These are phyloP conservation scores for Lasioglossum oenotherae DNA, from an alignment of 2,888 invertebrate species.

Conservation along the genomic window DNA sequence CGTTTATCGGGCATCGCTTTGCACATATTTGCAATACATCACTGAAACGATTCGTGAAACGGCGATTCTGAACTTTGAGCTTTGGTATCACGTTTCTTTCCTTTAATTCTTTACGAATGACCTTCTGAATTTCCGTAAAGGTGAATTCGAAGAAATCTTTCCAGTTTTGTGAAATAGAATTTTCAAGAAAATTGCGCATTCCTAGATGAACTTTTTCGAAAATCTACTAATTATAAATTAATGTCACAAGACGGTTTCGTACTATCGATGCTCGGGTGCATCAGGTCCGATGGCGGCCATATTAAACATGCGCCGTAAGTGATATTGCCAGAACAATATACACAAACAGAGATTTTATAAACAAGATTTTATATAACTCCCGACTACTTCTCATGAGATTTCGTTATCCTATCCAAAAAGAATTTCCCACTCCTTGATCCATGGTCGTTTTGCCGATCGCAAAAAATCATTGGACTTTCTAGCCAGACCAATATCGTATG, in stretches of 20 bases:
- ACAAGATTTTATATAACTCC: too few relatives aligned
- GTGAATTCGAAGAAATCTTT: not conserved
- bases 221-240: too few relatives aligned
- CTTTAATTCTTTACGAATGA: too few relatives aligned
- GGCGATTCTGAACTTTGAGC: slow-evolving; percentile 17
- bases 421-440: not conserved
- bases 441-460: not conserved
- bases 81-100: not conserved
- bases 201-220: not conserved
- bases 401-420: not conserved
- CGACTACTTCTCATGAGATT: not conserved
- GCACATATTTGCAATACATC: not conserved
- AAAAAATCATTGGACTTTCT: not conserved
- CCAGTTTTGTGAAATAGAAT: not conserved
- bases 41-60: not conserved
- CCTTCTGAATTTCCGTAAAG: not conserved
- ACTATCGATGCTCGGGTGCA: not conserved
- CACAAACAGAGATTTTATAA: too few relatives aligned
- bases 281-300: not conserved
- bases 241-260: not conserved
- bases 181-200: not conserved
- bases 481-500: not conserved
- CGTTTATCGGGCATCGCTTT: slow-evolving; percentile 4
- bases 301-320: not conserved
- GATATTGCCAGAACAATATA: not conserved